Conservation (phyloP, 1,140 invertebrate genomes). For the Ostrea edulis region DNA sequence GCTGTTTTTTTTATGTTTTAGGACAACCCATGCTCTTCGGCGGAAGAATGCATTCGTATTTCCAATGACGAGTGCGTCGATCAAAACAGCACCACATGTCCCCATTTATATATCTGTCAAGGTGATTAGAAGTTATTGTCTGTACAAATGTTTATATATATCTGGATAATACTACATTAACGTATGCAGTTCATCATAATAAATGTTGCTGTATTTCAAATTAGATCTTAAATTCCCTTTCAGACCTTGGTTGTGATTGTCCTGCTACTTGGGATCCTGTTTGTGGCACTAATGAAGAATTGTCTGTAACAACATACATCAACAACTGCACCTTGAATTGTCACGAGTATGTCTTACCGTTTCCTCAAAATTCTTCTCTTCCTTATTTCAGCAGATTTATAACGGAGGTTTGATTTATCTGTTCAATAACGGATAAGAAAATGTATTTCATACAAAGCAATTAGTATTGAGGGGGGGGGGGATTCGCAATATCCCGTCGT, state of each 20-base stretch:
- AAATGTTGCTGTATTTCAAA: background rate
- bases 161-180: no score
- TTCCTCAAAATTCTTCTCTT: no score
- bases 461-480: no score
- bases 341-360: background rate
- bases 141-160: background rate
- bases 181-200: no score
- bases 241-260: conserved; percentile 27
- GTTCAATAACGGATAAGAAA: background rate
- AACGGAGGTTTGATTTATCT: background rate
- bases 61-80: background rate
- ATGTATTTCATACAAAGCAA: no score
- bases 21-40: background rate
- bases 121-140: conserved; percentile 19
- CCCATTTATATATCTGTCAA: background rate
- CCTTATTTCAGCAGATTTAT: no score
- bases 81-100: background rate
- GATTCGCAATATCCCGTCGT: no score
- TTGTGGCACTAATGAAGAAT: conserved; percentile 5
- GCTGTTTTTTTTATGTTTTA: background rate
- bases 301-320: conserved; percentile 13
- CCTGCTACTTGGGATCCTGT: background rate
- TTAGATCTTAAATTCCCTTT: background rate
- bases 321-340: conserved; percentile 32
- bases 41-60: background rate